Percentiles rank a stretch among this genome's conserved stretches.
These are phyloP conservation scores for Caenorhabditis elegans DNA, from an alignment of 1,140 invertebrate genomes.

Conservation along the genomic window WBcel235 BX284603.4:5927001-5927500, in stretches of 20 bases:
- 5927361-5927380: neutral
- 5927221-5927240: neutral
- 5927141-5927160: neutral
- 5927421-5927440: too few species aligned
- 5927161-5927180: neutral
- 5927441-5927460: too few species aligned
- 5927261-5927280: slow-evolving; percentile 2
- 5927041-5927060: neutral
- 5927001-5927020: neutral
- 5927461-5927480: too few species aligned
- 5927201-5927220: neutral
- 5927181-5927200: slow-evolving; percentile 1
- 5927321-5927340: slow-evolving; percentile 15
- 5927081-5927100: neutral
- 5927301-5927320: neutral
- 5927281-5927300: neutral
- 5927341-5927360: neutral
- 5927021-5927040: neutral
- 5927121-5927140: neutral
- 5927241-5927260: neutral
- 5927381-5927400: neutral
- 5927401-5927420: too few species aligned
- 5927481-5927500: too few species aligned
- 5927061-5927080: too few species aligned
- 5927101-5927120: slow-evolving; percentile 6